phyloP scores from a whole-genome alignment of 2,797 vertebrate species.

The Antrozous pallidus region DNA sequence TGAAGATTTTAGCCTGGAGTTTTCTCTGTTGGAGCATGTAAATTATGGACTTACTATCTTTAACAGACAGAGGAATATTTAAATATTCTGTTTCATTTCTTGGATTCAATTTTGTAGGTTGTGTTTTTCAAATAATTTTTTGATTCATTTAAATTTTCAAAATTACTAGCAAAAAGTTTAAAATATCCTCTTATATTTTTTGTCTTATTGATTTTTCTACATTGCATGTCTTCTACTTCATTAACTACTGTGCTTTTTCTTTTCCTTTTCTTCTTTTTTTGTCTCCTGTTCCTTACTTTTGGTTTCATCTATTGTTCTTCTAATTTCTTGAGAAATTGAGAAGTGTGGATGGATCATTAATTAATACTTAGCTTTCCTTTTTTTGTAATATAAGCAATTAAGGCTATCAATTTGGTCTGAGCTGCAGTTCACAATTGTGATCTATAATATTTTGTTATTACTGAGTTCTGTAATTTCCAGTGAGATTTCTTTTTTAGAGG shows the following conservation, averaged over 20 bases:
- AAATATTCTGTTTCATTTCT: slow-evolving; percentile 8
- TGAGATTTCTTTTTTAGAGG: slow-evolving; percentile 49
- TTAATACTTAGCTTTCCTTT: not conserved
- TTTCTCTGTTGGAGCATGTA: slow-evolving; percentile 41
- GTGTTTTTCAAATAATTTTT: slow-evolving; percentile 12
- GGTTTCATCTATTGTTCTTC: not conserved
- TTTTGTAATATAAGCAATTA: slow-evolving; percentile 1
- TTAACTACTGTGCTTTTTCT: not conserved
- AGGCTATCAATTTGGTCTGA: not conserved
- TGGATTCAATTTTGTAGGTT: not conserved
- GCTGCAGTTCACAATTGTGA: not conserved
- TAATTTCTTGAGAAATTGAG: not conserved
- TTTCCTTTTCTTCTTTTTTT: not conserved
- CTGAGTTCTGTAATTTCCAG: slow-evolving; percentile 12
- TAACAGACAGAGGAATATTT: slow-evolving; percentile 8
- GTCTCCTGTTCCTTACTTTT: not conserved
- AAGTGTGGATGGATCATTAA: not conserved
- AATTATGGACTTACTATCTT: slow-evolving; percentile 50
- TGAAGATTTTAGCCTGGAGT: slow-evolving; percentile 48
- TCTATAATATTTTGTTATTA: not conserved
- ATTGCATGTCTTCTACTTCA: not conserved
- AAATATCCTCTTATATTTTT: not conserved
- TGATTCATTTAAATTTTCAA: not conserved
- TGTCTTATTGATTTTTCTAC: not conserved
- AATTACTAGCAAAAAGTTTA: not conserved